Evolutionary conservation across 64 coral and sea anemone species (phyloP).

Genomic region (Cladopsammia gracilis): DNA sequence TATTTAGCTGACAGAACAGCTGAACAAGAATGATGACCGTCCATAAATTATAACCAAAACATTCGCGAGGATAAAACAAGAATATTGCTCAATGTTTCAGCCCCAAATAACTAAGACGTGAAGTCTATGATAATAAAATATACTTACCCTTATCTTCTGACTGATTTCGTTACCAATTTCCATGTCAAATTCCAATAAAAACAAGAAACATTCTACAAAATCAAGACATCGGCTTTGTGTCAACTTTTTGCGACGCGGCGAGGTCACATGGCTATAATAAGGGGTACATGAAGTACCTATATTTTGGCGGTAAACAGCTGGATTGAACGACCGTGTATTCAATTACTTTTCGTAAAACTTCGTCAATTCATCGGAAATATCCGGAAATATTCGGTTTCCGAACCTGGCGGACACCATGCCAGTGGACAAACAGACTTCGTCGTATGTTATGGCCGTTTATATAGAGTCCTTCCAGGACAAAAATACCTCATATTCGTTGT

Average conservation of each 20-base stretch:
- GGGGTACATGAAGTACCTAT: no score
- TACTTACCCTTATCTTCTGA: slow-evolving; percentile 83
- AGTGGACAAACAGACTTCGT: background rate
- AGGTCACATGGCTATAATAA: slow-evolving; percentile 61
- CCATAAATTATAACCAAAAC: background rate
- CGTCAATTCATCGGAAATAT: background rate
- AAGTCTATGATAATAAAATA: background rate
- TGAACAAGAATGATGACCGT: no score
- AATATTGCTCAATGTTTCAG: background rate
- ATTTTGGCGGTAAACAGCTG: slow-evolving; percentile 13
- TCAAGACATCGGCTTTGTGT: background rate
- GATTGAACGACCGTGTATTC: background rate
- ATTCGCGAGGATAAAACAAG: background rate
- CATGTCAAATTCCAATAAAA: slow-evolving; percentile 55
- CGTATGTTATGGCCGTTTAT: background rate
- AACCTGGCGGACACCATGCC: background rate
- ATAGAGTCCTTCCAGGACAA: background rate
- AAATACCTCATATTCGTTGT: background rate
- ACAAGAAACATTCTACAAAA: background rate
- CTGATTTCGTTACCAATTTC: slow-evolving; percentile 94
- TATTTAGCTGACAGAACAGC: background rate
- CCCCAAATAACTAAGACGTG: background rate
- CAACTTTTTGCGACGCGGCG: slow-evolving; percentile 19
- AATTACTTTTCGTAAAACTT: background rate
- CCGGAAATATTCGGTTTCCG: slow-evolving; percentile 35